Evolutionary conservation across 2,888 invertebrate genomes (phyloP), one percentile per base, ranked within the genome.

Genomic region (Byasa hedistus): DNA sequence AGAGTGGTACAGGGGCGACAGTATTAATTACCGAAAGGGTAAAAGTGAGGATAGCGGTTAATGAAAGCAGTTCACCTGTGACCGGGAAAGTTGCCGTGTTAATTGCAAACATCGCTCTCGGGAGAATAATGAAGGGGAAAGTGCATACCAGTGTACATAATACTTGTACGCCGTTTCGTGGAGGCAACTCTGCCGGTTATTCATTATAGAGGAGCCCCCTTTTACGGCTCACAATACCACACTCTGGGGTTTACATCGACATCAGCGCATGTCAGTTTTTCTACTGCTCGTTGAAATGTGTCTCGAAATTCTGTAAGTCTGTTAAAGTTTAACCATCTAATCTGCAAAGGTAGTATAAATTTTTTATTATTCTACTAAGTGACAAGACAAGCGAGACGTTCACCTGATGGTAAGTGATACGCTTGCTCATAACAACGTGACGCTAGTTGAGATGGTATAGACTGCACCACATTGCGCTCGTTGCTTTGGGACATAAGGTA

Each of bases 61-160:
- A 81, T 81, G 78, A 78, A 78, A 79, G 75, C 76, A 76, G 76
- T 76, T 81, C 80, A 83, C 83, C 82, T 83, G 82, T 80, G 83
- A 84, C 81, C 83, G 79, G 79, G 76, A 82, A 84, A 84, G 80
- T 82, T 84, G 68, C 71, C 72, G 78, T 77, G 81, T 84, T 86
- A 87, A 87, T 86, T 87, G 81, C 80, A 76, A 82, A 83, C 81
- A 80, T 75, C 72, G 75, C 79, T 76, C 79, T 76, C 78, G 73
- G 69, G 80, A 76, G 79, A 76, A 78, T 77, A 76, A 81, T 81
- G 81, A 83, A 80, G 79, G 83, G 70, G 83, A 84, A 83, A 86
- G 85, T 85, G 84, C 84, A 84, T 81, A 85, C 78, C 78, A 74
- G 76, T 81, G 83, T 82, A 66, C 66, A 79, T 78, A 77, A 65